Base-by-base conservation (phyloP, 2,797 vertebrate genomes). In the Spinus pinus region DNA sequence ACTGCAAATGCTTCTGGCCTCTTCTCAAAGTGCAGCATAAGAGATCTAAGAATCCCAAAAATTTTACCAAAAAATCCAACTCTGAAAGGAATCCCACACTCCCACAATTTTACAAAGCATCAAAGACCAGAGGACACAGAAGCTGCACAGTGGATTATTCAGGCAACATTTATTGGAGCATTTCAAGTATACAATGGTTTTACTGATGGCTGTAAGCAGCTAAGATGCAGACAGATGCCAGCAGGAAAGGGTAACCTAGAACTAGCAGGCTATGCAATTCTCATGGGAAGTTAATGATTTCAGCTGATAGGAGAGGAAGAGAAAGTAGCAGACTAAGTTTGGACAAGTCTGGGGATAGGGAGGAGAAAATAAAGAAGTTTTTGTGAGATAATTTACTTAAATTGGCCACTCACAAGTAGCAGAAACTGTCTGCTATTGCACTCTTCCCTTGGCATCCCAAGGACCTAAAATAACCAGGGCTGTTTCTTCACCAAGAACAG, bases 141-240 rank as follows among this genome's bases (percentile, higher is more conserved):
- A 93, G 69, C 82, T 77, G 81, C n/a, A 92, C 58, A 69, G 54
- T 42, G 46, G 70, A 56, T 94, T 87, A 95, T 74, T 47, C 91
- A 95, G 82, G 92, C 14, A 37, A 97, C 41, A 46, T 97, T 97
- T 97, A 97, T 96, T 97, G 90, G 57, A 95, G 74, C 85, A 85
- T 93, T 96, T 96, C 89, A 96, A 94, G 93, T 94, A 94, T 87
- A 96, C 89, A 96, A 65, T 84, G 49, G 81, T 93, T 90, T 86
- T 90, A 86, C 69, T 70, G 67, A 87, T 61, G 82, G 65, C 69
- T 79, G 84, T 50, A 66, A 87, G 91, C 86, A 91, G 82, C 61
- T 57, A 86, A 83, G 91, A 95, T 61, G 86, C 90, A 91, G 88
- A 87, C 14, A 47, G 71, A 62, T 60, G 69, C 71, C 86, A 81